Base-by-base conservation (phyloP, 1,140 invertebrate species). In the Trachymyrmex septentrionalis region DNA sequence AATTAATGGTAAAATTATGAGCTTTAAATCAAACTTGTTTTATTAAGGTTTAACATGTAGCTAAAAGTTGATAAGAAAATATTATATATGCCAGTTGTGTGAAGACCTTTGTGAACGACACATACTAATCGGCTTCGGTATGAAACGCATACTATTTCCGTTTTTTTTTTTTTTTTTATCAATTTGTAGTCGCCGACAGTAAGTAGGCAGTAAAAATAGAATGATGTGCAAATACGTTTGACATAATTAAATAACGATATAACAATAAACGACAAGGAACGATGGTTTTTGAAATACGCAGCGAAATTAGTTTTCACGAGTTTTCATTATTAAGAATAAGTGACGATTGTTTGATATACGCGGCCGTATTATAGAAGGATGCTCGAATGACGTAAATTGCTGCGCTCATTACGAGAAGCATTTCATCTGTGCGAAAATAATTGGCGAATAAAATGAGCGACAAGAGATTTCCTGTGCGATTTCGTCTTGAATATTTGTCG, bases 401-500 rank as follows among this genome's bases (percentile, higher is more conserved):
- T 24, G 48, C 38, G 24, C 34, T 82, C 66, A 72, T 82, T 72
- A 61, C 50, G 16, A n/a, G 2, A 16, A 55, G 30, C n/a, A 55
- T 55, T 71, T 82, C 53, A n/a, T 59, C 67, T 48, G 38, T 10
- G 19, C 53, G 24, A 82, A 73, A 75, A 84, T 84, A 84, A 84
- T 84, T 75, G 69, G 38, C 57, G 80, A 73, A 69, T 69, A 61
- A 48, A 84, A 84, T 84, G 48, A 61, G 24, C 53, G 16, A 44
- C 50, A 10, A 21, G 53, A 48, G 48, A 82, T 73, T 82, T 61
- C n/a, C 38, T 9, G 55, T 61, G 55, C 55, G 80, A 61, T 82
- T 61, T 73, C 69, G 55, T 84, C 80, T 84, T 84, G 69, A 75
- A 61, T 84, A 64, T 84, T 84, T 50, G 69, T 59, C 38, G 80